Conservation (phyloP, 2,113 vertebrate species). For the Rhabdomys dilectus region DNA sequence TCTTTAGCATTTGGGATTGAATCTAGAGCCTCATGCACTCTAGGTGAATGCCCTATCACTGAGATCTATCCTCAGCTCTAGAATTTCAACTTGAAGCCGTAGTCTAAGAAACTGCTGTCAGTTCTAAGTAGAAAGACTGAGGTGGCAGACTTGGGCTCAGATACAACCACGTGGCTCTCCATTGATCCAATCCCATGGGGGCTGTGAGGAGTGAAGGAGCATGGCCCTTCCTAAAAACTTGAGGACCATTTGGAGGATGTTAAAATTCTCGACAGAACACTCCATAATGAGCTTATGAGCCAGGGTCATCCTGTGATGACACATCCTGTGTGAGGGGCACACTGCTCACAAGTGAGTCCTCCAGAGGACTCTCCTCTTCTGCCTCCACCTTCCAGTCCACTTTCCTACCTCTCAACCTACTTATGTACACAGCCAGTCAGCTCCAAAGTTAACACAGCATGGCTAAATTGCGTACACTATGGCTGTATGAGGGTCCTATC, state of each 20-base stretch:
- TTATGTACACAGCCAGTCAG: neutral
- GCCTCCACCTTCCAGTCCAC: neutral
- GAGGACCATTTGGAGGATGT: neutral
- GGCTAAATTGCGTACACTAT: neutral
- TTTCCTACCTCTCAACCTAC: neutral
- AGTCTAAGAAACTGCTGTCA: neutral
- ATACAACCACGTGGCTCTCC: neutral
- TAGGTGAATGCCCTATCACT: neutral
- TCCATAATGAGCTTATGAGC: neutral
- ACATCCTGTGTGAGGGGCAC: too few species aligned
- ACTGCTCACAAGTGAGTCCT: neutral
- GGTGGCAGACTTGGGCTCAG: neutral
- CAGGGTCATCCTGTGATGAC: too few species aligned
- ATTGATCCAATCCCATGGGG: neutral
- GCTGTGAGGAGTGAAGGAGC: neutral
- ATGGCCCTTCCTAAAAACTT: neutral
- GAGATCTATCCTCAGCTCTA: neutral
- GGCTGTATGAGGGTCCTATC: neutral
- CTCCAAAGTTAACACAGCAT: neutral
- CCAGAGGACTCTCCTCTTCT: neutral
- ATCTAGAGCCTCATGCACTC: neutral
- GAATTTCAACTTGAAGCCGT: neutral
- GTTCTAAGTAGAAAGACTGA: neutral
- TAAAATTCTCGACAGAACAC: neutral
- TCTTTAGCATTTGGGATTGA: neutral